Conservation (phyloP, 2,888 invertebrate species). For the Leptura quadrifasciata region DNA sequence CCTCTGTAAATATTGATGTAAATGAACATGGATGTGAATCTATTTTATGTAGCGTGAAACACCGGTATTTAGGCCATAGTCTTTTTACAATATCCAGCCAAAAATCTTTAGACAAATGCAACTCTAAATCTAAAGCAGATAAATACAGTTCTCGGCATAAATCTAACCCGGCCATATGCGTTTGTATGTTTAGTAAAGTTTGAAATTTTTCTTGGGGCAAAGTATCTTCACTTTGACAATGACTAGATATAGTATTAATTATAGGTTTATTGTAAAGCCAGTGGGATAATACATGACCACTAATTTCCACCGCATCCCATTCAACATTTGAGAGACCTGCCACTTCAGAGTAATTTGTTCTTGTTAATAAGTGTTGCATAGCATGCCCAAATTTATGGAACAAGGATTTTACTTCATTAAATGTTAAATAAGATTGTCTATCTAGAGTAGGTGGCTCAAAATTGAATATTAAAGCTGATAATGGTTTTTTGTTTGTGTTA, state of each 20-base stretch:
- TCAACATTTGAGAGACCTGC: constrained; percentile 92
- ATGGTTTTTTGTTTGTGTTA: constrained; percentile 80
- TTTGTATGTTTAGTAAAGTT: constrained; percentile 79
- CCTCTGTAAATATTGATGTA: constrained; percentile 87
- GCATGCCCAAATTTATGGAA: constrained; percentile 93
- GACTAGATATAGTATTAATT: constrained; percentile 80
- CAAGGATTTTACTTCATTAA: constrained; percentile 84
- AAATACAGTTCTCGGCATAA: constrained; percentile 89
- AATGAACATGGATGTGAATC: constrained; percentile 93
- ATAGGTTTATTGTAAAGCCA: constrained; percentile 80
- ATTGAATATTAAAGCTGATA: constrained; percentile 90
- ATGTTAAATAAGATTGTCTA: constrained; percentile 81
- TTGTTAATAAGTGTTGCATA: constrained; percentile 90
- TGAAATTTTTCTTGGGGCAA: constrained; percentile 81
- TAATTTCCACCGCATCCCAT: constrained; percentile 93
- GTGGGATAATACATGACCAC: constrained; percentile 87
- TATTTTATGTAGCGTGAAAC: constrained; percentile 84
- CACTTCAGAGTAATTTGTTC: constrained; percentile 87
- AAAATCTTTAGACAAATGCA: constrained; percentile 85
- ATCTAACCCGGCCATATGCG: constrained; percentile 87
- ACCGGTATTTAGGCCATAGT: constrained; percentile 88
- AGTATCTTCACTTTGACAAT: constrained; percentile 84
- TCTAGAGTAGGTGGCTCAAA: constrained; percentile 82
- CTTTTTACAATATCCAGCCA: constrained; percentile 88
- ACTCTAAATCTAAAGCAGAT: constrained; percentile 87